These are phyloP conservation scores for Ciconia nigra DNA, from an alignment of 2,797 vertebrate species.

Conservation along the genomic window DNA sequence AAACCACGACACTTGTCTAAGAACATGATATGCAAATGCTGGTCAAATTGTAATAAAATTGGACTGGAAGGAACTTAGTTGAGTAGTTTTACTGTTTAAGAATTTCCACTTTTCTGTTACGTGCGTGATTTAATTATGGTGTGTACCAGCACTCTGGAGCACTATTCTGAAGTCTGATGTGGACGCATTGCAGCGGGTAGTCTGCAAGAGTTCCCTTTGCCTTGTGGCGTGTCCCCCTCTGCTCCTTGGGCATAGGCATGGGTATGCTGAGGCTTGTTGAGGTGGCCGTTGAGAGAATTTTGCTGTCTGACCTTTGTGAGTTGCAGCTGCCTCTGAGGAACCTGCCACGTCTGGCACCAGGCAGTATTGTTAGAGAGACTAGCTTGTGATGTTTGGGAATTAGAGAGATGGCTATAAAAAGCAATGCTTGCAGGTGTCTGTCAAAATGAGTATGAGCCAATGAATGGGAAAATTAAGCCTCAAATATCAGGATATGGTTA, in stretches of 20 bases:
- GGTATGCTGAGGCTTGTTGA: not conserved
- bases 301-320: not conserved
- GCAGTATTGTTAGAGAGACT: accelerated
- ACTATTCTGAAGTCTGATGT: not conserved
- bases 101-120: not conserved
- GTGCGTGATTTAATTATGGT: not conserved
- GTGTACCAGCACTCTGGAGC: not conserved
- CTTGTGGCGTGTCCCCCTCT: not conserved
- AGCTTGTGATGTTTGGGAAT: not conserved
- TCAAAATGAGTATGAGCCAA: not conserved
- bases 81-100: not conserved
- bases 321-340: not conserved
- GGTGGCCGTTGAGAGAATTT: no score
- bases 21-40: not conserved
- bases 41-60: not conserved
- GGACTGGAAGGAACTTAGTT: not conserved
- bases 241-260: not conserved
- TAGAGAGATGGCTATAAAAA: not conserved
- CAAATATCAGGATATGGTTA: not conserved
- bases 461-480: not conserved
- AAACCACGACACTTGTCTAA: not conserved
- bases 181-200: not conserved
- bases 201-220: not conserved
- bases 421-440: not conserved
- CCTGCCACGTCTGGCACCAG: not conserved